Evolutionary conservation across 2,888 invertebrate genomes (phyloP).

Genomic region (Lapara coniferarum): DNA sequence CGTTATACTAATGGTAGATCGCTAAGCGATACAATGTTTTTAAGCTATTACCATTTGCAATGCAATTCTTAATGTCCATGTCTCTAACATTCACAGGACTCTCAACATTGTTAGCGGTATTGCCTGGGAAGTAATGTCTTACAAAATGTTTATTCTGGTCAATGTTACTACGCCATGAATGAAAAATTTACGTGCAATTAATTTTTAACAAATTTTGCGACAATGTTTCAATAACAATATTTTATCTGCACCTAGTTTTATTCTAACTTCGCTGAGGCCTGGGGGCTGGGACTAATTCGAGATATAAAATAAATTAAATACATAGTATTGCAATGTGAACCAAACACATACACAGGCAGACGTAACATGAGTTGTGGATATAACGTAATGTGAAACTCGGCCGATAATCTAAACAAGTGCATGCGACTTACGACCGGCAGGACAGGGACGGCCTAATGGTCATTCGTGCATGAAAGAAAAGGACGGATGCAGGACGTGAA

Average conservation of each 20-base stretch:
- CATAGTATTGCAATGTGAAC: constrained; percentile 7
- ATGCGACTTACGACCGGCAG: constrained; percentile 7
- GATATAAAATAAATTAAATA: background rate
- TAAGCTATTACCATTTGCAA: background rate
- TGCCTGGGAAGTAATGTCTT: too few relatives aligned
- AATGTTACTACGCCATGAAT: too few relatives aligned
- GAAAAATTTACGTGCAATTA: too few relatives aligned
- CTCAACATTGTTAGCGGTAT: background rate
- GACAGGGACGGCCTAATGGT: background rate
- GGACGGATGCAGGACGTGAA: constrained; percentile 21
- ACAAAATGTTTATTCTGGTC: too few relatives aligned
- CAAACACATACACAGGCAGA: constrained; percentile 10
- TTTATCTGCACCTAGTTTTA: too few relatives aligned
- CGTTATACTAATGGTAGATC: background rate
- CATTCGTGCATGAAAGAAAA: background rate
- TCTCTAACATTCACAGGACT: background rate
- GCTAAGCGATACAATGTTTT: background rate
- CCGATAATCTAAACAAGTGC: constrained; percentile 25
- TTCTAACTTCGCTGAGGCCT: background rate
- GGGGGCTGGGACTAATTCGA: background rate
- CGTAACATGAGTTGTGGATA: constrained; percentile 24
- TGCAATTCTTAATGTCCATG: background rate
- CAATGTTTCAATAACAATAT: too few relatives aligned
- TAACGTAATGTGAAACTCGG: constrained; percentile 24
- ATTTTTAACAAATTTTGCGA: too few relatives aligned